Evolutionary conservation across 2,797 vertebrate species (phyloP), one percentile per base, ranked within the genome.

Genomic region (Petrocephalus schoutedeni): DNA sequence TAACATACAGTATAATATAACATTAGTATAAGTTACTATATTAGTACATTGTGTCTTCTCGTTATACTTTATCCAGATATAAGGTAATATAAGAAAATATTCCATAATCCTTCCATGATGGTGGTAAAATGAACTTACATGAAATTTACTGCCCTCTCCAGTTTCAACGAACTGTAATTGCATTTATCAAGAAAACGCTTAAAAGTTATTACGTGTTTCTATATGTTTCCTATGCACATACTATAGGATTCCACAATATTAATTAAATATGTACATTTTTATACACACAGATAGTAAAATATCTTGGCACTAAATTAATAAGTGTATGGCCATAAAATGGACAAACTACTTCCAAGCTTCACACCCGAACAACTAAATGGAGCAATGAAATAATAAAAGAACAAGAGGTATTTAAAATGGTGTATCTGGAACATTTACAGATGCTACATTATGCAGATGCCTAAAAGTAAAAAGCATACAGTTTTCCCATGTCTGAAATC

Each of bases 371-470:
- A 85, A 49, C 45, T 85, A 85, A 88, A 67, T 88, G 87, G 82
- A 88, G 80, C 87, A 84, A 85, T 88, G 56, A 85, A 45, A 84
- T 54, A 53, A 84, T 28, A 84, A 51, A 2, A 64, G 77, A 84
- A 64, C 45, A 53, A 86, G 49, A 84, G n/a, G 45, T 49, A 41
- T 82, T 85, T 85, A 85, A 85, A 85, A 57, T 5, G 54, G 36
- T 58, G 57, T 41, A 10, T 59, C 84, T 58, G 7, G 54, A 45
- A 59, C 85, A 58, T 86, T 59, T 59, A 86, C 23, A 86, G 16
- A 61, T 45, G 21, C 19, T 54, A 83, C 87, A 87, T 87, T 88
- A 89, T 89, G 71, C 86, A 88, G 36, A 57, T 80, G 83, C 54
- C 87, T 83, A 59, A 89, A 87, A 28, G 82, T 58, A 89, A 88